These are phyloP conservation scores for Drosophila suzukii DNA, from an alignment of 1,140 invertebrate genomes.

Conservation along the genomic window DNA sequence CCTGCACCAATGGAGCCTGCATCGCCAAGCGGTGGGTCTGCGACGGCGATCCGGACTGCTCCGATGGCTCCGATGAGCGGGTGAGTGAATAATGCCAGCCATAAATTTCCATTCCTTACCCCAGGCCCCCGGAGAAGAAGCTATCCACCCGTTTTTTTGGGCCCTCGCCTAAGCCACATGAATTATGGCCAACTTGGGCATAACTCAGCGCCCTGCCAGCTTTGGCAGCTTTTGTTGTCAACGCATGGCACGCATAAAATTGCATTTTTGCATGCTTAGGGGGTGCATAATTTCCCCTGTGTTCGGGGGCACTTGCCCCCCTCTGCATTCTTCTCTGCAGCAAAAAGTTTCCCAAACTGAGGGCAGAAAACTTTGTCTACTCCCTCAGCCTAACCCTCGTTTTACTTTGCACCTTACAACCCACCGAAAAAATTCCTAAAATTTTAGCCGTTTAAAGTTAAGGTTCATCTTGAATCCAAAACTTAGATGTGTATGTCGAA, in stretches of 20 bases:
- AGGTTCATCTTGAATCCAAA: neutral
- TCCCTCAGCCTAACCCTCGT: neutral
- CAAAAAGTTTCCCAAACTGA: constrained; percentile 49
- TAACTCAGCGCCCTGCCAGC: constrained; percentile 72
- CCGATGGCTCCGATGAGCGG: constrained; percentile 92
- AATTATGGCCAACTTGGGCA: constrained; percentile 75
- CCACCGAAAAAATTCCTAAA: neutral
- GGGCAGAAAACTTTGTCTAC: constrained; percentile 22
- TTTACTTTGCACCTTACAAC: constrained; percentile 11
- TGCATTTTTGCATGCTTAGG: constrained; percentile 66
- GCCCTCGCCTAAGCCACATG: constrained; percentile 58
- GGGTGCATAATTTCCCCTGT: constrained; percentile 51
- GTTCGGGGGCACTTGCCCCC: neutral
- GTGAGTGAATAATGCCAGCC: constrained; percentile 84
- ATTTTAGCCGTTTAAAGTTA: neutral
- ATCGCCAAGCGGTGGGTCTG: constrained; percentile 91
- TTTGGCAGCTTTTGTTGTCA: constrained; percentile 82
- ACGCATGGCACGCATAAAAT: constrained; percentile 80
- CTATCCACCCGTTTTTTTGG: constrained; percentile 11
- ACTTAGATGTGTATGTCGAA: no score
- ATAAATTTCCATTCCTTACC: constrained; percentile 65
- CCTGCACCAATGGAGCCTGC: constrained; percentile 89
- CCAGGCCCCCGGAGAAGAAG: neutral
- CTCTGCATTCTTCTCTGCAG: constrained; percentile 29
- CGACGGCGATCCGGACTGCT: constrained; percentile 94